These are phyloP conservation scores for Nansenia antarctica DNA, from an alignment of 2,113 vertebrate genomes.

Conservation along the genomic window DNA sequence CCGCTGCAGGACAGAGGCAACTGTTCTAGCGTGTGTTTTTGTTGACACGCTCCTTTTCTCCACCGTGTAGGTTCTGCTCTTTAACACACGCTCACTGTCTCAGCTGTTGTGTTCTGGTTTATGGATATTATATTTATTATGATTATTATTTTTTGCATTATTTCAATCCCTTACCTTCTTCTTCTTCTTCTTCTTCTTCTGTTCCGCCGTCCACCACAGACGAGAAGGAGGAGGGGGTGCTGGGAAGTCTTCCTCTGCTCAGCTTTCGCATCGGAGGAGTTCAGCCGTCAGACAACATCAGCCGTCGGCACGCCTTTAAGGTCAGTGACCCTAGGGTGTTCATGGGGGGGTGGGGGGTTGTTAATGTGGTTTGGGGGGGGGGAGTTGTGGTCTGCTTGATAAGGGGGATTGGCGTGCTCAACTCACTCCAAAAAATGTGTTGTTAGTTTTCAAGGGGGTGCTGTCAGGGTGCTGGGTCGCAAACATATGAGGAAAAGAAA, in stretches of 20 bases:
- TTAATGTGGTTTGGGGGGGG: background rate
- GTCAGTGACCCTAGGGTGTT: constrained; percentile 73
- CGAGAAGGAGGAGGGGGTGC: constrained; percentile 89
- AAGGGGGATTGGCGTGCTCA: too few relatives aligned
- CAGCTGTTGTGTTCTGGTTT: too few relatives aligned
- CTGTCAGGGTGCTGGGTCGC: too few relatives aligned
- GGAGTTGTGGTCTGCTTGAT: too few relatives aligned
- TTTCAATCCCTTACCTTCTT: background rate
- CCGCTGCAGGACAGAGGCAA: background rate
- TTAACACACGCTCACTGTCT: too few relatives aligned
- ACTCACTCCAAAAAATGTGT: too few relatives aligned
- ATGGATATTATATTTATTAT: too few relatives aligned
- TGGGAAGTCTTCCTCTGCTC: constrained; percentile 92
- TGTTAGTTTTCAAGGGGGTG: too few relatives aligned
- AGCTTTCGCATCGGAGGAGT: constrained; percentile 87
- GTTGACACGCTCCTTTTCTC: background rate
- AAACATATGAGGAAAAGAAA: too few relatives aligned
- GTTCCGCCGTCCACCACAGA: constrained; percentile 70
- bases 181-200: background rate
- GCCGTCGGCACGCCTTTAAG: constrained; percentile 94
- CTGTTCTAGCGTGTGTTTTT: background rate
- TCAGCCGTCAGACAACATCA: constrained; percentile 89
- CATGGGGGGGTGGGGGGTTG: background rate
- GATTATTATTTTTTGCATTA: background rate
- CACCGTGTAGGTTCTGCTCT: too few relatives aligned